A percentile compares a stretch with the other conserved stretches of the same genome.
These are phyloP conservation scores for Cyclopterus lumpus DNA, from an alignment of 2,797 vertebrate species.

Conservation along the genomic window DNA sequence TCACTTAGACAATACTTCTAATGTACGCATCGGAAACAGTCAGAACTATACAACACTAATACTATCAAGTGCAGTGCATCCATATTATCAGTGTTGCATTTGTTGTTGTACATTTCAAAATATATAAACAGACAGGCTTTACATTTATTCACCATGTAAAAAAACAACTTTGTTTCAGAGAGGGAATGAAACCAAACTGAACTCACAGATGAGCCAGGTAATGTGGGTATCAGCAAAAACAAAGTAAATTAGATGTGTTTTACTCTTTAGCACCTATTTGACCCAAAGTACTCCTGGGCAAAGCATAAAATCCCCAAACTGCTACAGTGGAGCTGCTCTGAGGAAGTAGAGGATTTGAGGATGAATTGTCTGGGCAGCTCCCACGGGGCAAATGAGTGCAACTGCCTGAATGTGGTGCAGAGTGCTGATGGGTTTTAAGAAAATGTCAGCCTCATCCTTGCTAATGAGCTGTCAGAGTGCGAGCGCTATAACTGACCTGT, in stretches of 20 bases:
- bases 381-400: slow-evolving; percentile 35
- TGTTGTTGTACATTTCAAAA: no score
- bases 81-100: not conserved
- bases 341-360: slow-evolving; percentile 31
- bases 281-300: slow-evolving; percentile 24
- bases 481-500: slow-evolving; percentile 85
- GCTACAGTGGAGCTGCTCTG: slow-evolving; percentile 39
- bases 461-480: slow-evolving; percentile 45
- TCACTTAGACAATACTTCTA: slow-evolving; percentile 7
- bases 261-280: slow-evolving; percentile 21
- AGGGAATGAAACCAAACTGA: not conserved
- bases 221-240: slow-evolving; percentile 9
- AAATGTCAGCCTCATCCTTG: slow-evolving; percentile 42
- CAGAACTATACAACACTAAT: not conserved
- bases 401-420: slow-evolving; percentile 36
- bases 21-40: not conserved
- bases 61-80: not conserved
- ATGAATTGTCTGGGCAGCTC: slow-evolving; percentile 50
- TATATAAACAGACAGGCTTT: not conserved
- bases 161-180: not conserved
- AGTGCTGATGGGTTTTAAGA: slow-evolving; percentile 42
- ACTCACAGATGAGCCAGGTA: slow-evolving; percentile 6
- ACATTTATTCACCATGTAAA: not conserved
- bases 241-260: slow-evolving; percentile 29
- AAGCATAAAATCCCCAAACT: slow-evolving; percentile 31